Evolutionary conservation across 2,113 vertebrate genomes (phyloP).

Genomic region (Catagonus wagneri): DNA sequence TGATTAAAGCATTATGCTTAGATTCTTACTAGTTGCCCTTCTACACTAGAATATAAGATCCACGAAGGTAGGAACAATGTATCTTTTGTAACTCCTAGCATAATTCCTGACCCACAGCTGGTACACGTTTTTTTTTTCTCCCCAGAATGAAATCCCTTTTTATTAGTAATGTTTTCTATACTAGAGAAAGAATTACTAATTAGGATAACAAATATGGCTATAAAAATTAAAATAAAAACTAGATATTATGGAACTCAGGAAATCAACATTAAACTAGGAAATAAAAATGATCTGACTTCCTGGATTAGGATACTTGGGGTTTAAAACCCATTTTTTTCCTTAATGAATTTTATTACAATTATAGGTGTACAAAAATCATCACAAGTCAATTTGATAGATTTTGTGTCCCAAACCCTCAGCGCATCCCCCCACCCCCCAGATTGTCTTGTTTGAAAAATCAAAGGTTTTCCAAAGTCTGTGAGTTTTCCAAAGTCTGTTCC

Average conservation of each 20-base stretch:
- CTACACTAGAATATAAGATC: background rate
- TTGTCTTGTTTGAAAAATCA: too few species aligned
- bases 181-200: slow-evolving; percentile 9
- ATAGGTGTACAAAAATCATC: too few species aligned
- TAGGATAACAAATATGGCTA: background rate
- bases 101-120: background rate
- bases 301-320: background rate
- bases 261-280: background rate
- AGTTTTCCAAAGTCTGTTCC: too few species aligned
- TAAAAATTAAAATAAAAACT: background rate
- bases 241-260: slow-evolving; percentile 10
- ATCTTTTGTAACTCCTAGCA: background rate
- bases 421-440: too few species aligned
- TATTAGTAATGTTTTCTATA: background rate
- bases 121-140: too few species aligned
- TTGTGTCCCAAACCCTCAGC: too few species aligned
- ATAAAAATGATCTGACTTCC: background rate
- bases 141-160: background rate
- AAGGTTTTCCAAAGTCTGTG: too few species aligned
- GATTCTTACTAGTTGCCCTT: background rate
- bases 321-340: background rate
- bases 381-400: too few species aligned
- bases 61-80: background rate
- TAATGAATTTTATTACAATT: too few species aligned
- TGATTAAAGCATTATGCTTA: background rate